phyloP scores from a whole-genome alignment of 2,797 vertebrate genomes.

The Paramormyrops hopkinsi region DNA sequence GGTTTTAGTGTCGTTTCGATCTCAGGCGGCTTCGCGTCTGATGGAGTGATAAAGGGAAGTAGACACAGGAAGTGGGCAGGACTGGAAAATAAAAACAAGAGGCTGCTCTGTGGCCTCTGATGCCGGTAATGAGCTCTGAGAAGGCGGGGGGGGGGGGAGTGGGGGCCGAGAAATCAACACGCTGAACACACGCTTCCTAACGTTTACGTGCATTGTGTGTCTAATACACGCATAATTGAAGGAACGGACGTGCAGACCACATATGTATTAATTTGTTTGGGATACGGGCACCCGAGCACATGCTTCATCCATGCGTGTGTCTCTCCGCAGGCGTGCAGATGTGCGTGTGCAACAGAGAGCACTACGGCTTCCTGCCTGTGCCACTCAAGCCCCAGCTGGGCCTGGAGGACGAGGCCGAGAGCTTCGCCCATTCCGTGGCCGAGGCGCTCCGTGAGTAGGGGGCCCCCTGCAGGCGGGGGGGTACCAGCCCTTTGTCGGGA shows the following conservation, averaged over 20 bases:
- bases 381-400: conserved; percentile 84
- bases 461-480: neutral
- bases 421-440: conserved; percentile 73
- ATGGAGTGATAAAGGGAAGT: conserved; percentile 21
- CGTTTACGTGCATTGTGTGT: neutral
- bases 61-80: conserved; percentile 10
- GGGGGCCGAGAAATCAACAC: neutral
- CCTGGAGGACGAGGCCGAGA: conserved; percentile 82
- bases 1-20: neutral
- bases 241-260: neutral
- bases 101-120: conserved; percentile 15
- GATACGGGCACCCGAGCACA: too few relatives aligned
- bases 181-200: neutral
- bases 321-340: conserved; percentile 76
- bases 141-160: neutral
- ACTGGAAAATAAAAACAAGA: conserved; percentile 25
- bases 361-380: conserved; percentile 87
- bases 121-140: conserved; percentile 16
- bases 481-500: neutral
- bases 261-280: neutral
- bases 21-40: conserved; percentile 15
- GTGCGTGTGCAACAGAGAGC: conserved; percentile 86
- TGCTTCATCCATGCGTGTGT: neutral
- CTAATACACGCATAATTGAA: neutral
- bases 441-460: conserved; percentile 88